Base-by-base conservation (phyloP, 2,888 invertebrate species). In the Ennomos fuscantarius region DNA sequence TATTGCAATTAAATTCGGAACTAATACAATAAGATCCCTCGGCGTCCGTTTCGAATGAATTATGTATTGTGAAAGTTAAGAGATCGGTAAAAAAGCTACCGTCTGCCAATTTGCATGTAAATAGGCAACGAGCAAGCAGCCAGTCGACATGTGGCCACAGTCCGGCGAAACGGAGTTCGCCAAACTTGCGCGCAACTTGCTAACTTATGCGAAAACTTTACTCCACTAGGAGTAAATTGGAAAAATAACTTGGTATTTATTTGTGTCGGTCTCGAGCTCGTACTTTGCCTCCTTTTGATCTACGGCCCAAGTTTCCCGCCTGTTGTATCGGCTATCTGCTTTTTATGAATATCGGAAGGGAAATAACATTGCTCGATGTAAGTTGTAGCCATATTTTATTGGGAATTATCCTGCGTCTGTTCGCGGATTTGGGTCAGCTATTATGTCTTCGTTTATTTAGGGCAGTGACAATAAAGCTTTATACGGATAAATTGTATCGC, bases 151-250 rank as follows among this genome's bases (percentile, higher is more conserved):
- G 79, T 83, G 84, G 80, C 73, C 68, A 33, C 55, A 45, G 66
- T 69, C 74, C 66, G 65, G 40, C 43, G 13, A 33, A 43, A 67
- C 68, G 66, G 69, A 68, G 66, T 61, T 64, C 66, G 63, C 47
- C 48, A 53, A 71, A 69, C 60, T 72, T 61, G 31, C 34, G 31
- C n/a, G 24, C 35, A 49, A 46, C 43, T 46, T 36, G 24, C 51
- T 64, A 84, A 86, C 73, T 84, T 86, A 86, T 87, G 81, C 85
- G 74, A 64, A 78, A 86, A 87, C 72, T 86, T 86, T 48, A 49
- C 59, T 48, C 63, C 51, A 63, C 69, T 65, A 74, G 65, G 65
- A 76, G 69, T 72, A 76, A 78, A 84, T 81, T 77, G 81, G 71
- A 78, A 80, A 82, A 80, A 81, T 81, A 82, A 76, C 73, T 79